Percentiles rank a stretch among this genome's conserved stretches.
phyloP scores from a whole-genome alignment of 2,113 vertebrate genomes.

The Hyperoodon ampullatus region DNA sequence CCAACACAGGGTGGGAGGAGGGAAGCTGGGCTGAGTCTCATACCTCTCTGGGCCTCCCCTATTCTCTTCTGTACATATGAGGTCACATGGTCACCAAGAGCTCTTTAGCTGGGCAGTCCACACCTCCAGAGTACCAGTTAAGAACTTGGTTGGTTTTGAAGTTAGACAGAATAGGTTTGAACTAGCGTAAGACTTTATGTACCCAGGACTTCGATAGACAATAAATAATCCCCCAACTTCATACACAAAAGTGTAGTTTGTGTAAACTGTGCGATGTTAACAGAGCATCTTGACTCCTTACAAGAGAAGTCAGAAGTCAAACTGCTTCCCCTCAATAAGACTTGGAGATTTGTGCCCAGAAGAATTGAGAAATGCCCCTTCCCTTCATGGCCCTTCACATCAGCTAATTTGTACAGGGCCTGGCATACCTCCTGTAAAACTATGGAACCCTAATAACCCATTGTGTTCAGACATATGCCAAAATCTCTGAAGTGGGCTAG shows the following conservation, averaged over 20 bases:
- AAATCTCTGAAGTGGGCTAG: neutral
- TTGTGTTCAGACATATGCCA: neutral
- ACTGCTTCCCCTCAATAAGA: neutral
- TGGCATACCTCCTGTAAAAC: neutral
- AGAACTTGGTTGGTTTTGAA: constrained; percentile 1
- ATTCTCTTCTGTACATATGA: neutral
- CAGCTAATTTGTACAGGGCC: neutral
- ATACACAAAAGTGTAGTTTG: neutral
- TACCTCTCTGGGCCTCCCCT: neutral
- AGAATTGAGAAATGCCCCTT: neutral
- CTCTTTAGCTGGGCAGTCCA: neutral
- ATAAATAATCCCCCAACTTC: neutral
- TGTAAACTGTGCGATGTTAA: neutral
- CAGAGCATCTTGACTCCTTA: neutral
- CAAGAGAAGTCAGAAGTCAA: neutral
- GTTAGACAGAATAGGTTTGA: neutral
- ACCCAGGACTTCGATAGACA: neutral
- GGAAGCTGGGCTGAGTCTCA: neutral
- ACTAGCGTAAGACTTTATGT: neutral
- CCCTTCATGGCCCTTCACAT: neutral
- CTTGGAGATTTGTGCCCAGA: neutral
- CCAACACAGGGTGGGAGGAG: neutral
- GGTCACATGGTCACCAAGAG: neutral
- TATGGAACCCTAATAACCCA: no score
- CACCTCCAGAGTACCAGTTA: neutral